Base-by-base conservation (phyloP, 2,888 invertebrate genomes). In the Tachina grossa region DNA sequence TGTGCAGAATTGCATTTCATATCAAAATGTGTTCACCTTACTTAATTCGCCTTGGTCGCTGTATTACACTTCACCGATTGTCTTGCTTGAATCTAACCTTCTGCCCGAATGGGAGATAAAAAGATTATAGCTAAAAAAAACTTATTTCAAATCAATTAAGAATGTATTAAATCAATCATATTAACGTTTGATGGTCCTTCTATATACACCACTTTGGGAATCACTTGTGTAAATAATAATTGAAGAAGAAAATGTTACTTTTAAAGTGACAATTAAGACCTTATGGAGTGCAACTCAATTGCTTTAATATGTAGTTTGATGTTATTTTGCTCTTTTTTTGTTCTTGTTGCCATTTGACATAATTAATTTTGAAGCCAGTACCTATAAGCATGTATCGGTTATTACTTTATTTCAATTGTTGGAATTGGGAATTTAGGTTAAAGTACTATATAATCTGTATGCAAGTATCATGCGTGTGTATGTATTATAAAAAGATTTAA, bases 221-320 rank as follows among this genome's bases (percentile, higher is more conserved):
- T 13, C 11, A 5, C 55, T 4, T 1, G 1, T 22, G 19, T n/a
- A 61, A 61, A 61, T 61, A 51, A n/a, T 22, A 47, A 47, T 59
- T 47, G 72, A n/a, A 77, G 31, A 47, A 61, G 14, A 31, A 49
- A 68, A 49, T 61, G 47, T 22, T 31, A 45, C 11, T 51, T 49
- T 16, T 59, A 41, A 78, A 78, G 59, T 57, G 61, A 69, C 78
- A 68, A 69, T 65, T 68, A 66, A 77, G 41, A 57, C 63, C 57
- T 59, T 47, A 45, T 47, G 39, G 51, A 53, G 53, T 39, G 19
- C 53, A 65, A 65, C 43, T 57, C 31, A 77, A 66, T 51, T 57
- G 53, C 31, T 47, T 22, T 9, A n/a, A 55, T 45, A 22, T 19
- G 31, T 49, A 69, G 53, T 19, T 43, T 11, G 31, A 31, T 31